A percentile compares a stretch with the other conserved stretches of the same genome.
Evolutionary conservation across 2,113 vertebrate species (phyloP).

Genomic region (Lanius collurio): DNA sequence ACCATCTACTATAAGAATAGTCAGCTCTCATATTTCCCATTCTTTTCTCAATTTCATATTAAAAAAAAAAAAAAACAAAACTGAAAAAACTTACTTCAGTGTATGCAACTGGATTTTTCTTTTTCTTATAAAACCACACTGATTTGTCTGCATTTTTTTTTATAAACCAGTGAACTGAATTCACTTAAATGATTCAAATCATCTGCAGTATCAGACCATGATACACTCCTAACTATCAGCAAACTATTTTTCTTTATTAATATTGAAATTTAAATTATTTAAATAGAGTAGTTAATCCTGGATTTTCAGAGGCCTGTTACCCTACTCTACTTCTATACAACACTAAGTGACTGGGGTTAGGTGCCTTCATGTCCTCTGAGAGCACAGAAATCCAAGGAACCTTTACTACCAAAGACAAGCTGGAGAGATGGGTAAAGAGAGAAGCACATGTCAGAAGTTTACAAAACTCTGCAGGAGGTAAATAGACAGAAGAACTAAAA

Average conservation of each 20-base stretch:
- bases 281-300: neutral
- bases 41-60: neutral
- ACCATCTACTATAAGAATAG: neutral
- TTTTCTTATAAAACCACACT: neutral
- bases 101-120: neutral
- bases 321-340: neutral
- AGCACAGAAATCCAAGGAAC: neutral
- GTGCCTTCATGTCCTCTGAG: neutral
- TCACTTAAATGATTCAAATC: neutral
- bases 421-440: neutral
- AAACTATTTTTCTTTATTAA: neutral
- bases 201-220: neutral
- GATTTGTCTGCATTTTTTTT: neutral
- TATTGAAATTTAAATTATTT: neutral
- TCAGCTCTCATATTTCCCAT: neutral
- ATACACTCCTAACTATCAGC: neutral
- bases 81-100: too few relatives aligned
- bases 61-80: neutral
- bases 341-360: rapidly evolving
- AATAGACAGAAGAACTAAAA: neutral
- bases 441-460: rapidly evolving
- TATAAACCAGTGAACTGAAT: neutral
- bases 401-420: neutral
- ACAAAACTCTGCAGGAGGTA: neutral
- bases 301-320: neutral